Evolutionary conservation across 2,113 vertebrate species (phyloP).

Genomic region (Ammodytes dubius): DNA sequence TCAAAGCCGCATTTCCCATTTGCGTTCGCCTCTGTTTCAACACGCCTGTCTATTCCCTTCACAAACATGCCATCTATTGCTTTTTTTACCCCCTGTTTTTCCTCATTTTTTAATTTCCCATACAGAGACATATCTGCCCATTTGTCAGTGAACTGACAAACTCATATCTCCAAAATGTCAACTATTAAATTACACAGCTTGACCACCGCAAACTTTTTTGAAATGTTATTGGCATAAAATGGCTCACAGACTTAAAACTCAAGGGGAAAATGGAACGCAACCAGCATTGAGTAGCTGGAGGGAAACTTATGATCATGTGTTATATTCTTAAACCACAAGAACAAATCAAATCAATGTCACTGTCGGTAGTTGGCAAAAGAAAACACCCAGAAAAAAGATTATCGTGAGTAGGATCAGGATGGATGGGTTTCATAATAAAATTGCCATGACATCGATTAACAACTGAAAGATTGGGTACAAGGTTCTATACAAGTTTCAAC

Average conservation of each 20-base stretch:
- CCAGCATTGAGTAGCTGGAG: not conserved
- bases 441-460: slow-evolving; percentile 52
- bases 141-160: not conserved
- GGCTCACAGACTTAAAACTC: not conserved
- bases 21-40: slow-evolving; percentile 14
- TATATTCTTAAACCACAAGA: not conserved
- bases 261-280: not conserved
- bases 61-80: slow-evolving; percentile 26
- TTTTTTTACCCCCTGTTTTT: not conserved
- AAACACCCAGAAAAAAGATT: slow-evolving; percentile 22
- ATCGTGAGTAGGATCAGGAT: slow-evolving; percentile 25
- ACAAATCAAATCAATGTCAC: slow-evolving; percentile 1
- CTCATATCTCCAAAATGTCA: not conserved
- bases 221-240: not conserved
- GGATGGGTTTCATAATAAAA: slow-evolving; percentile 55
- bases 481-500: slow-evolving; percentile 46
- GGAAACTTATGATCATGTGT: slow-evolving; percentile 4
- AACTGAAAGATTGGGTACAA: slow-evolving; percentile 47
- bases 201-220: not conserved
- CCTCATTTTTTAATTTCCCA: not conserved
- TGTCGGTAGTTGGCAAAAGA: slow-evolving; percentile 8
- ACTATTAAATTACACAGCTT: not conserved
- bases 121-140: not conserved
- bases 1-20: slow-evolving; percentile 15
- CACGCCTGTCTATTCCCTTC: slow-evolving; percentile 18